Base-by-base conservation (phyloP, 1,140 invertebrate genomes). In the Cylas formicarius region DNA sequence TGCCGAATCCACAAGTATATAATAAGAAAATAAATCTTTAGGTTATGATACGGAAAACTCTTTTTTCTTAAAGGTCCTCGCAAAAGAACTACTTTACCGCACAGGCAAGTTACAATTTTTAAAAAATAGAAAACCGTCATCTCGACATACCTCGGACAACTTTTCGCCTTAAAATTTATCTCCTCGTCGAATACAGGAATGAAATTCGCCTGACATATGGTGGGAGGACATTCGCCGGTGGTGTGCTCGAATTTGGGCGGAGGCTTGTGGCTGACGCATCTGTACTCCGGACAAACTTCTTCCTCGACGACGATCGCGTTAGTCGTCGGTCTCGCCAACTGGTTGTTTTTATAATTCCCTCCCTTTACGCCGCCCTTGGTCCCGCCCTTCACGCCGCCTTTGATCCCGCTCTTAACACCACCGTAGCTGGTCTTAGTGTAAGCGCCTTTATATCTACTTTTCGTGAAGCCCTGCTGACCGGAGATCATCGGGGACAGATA, bases 161-260 rank as follows among this genome's bases (percentile, higher is more conserved):
- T 24, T 29, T 49, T 49, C 10, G 37, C 8, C 8, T 28, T 23
- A 26, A 32, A 22, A 41, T 41, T 28, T 2, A 23, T 17, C 22
- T 20, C 20, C 6, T 40, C 14, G 29, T 55, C 54, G 0, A 44
- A 48, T 34, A 53, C 50, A 19, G 50, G 65, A 34, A 65, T 69
- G 46, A 77, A 82, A 2, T 69, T 67, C 1, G 67, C 62, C 1
- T 78, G 79, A 52, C 80, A 83, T 27, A 60, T 56, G 2, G 72
- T 71, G 13, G 73, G 61, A 2, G 72, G 66, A 49, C 80, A 82
- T 0, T 63, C 52, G 6, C 65, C 62, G 10, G 60, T 38, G 0
- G 48, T 44, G 18, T 56, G 57, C 2, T 52, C 57, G 24, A 39
- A 47, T 4, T 57, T 57, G 9, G 67, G 58, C 9, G 68, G 68